Conservation (phyloP, 2,797 vertebrate genomes). For the Hypotaenidia philippensis region DNA sequence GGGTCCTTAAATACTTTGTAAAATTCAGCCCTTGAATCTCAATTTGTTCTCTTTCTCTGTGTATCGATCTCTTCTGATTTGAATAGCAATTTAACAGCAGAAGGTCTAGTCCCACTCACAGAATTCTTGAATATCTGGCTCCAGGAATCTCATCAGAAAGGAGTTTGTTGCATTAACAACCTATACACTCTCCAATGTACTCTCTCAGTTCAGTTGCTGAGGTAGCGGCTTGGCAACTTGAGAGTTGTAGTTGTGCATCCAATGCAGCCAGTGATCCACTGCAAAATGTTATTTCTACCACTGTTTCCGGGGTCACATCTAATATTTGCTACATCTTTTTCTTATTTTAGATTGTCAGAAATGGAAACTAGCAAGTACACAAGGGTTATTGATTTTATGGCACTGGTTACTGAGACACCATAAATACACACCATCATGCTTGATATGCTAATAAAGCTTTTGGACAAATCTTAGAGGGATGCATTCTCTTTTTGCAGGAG, state of each 20-base stretch:
- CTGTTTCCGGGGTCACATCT: background rate
- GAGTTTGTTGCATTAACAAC: background rate
- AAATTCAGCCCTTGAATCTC: background rate
- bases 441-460: background rate
- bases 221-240: background rate
- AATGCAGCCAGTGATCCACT: background rate
- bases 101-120: background rate
- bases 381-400: background rate
- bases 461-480: background rate
- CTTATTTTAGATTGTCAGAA: background rate
- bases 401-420: background rate
- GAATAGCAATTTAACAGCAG: background rate
- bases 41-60: background rate
- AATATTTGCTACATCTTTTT: background rate
- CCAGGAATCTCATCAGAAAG: background rate
- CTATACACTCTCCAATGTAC: background rate
- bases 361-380: background rate
- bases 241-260: background rate
- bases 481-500: background rate
- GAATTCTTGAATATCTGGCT: background rate
- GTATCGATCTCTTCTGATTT: fast-evolving
- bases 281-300: background rate
- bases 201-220: background rate
- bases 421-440: background rate
- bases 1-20: background rate